A percentile compares a stretch with the other conserved stretches of the same genome.
phyloP scores from a whole-genome alignment of 2,888 invertebrate genomes.

The Pollenia amentaria region DNA sequence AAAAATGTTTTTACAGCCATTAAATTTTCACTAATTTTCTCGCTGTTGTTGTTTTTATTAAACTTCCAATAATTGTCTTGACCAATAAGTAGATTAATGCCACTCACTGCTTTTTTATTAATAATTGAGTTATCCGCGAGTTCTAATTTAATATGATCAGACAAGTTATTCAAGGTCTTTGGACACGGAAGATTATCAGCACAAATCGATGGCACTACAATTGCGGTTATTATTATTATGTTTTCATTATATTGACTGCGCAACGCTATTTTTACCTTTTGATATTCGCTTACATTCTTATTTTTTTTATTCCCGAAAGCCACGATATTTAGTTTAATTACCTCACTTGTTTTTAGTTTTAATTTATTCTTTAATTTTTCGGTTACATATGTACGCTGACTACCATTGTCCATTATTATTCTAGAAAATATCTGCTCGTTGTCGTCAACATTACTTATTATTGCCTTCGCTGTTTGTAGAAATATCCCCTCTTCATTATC shows the following conservation, averaged over 20 bases:
- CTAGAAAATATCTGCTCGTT: slow-evolving; percentile 45
- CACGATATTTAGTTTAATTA: slow-evolving; percentile 51
- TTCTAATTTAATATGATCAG: slow-evolving; percentile 38
- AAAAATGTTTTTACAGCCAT: slow-evolving; percentile 68
- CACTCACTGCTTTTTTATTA: slow-evolving; percentile 17
- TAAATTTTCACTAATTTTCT: slow-evolving; percentile 53
- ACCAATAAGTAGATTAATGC: slow-evolving; percentile 65
- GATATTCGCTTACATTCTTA: no score
- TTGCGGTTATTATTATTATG: slow-evolving; percentile 45
- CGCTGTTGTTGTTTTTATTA: slow-evolving; percentile 38
- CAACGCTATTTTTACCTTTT: slow-evolving; percentile 45
- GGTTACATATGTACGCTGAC: slow-evolving; percentile 65
- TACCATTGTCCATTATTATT: slow-evolving; percentile 69
- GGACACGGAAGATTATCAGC: slow-evolving; percentile 39
- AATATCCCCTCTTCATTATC: slow-evolving; percentile 26
- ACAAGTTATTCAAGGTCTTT: slow-evolving; percentile 13
- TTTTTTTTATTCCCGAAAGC: no score
- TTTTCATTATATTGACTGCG: slow-evolving; percentile 53
- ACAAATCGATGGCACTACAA: slow-evolving; percentile 59
- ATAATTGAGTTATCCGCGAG: slow-evolving; percentile 50
- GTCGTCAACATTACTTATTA: slow-evolving; percentile 44
- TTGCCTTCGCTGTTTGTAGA: slow-evolving; percentile 61
- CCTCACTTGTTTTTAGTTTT: slow-evolving; percentile 40
- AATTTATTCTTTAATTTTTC: no score
- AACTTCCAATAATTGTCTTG: slow-evolving; percentile 70